Evolutionary conservation across 30 jellyfish, hydroid and myxozoan species (phyloP).

Genomic region (Aurelia aurita complex sp. Pacific): DNA sequence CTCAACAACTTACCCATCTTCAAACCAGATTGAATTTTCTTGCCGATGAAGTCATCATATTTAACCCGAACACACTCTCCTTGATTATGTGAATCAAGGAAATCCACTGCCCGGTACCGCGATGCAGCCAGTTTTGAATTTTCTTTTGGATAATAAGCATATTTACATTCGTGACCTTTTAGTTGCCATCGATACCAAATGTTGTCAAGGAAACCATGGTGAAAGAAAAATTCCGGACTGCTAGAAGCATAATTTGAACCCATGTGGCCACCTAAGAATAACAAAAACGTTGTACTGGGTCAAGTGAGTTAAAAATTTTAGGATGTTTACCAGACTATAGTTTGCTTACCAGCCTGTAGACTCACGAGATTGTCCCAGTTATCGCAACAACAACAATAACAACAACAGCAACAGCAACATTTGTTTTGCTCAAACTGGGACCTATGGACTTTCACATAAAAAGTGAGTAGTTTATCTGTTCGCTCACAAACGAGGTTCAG

Average conservation of each 20-base stretch:
- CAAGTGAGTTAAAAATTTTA: no score
- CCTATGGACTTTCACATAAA: no score
- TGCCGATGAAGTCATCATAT: constrained; percentile 33
- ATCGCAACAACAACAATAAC: no score
- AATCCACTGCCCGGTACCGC: constrained; percentile 5
- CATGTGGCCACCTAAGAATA: constrained; percentile 52
- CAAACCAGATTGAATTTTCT: background rate
- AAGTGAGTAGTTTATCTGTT: no score
- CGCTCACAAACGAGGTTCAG: no score
- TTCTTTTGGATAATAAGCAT: constrained; percentile 5
- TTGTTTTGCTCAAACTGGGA: no score
- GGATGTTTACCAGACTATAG: no score
- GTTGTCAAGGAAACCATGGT: constrained; percentile 61
- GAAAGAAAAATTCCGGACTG: constrained; percentile 72
- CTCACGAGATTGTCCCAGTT: no score
- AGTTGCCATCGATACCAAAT: constrained; percentile 68
- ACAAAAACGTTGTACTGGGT: background rate
- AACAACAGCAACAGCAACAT: no score
- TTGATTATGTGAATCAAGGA: constrained; percentile 37
- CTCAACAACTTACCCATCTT: background rate
- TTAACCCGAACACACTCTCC: constrained; percentile 37
- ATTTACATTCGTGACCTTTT: constrained; percentile 4
- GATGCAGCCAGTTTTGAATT: background rate
- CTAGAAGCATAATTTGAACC: constrained; percentile 35
- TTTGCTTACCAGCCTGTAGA: no score